Conservation (phyloP, 2,888 invertebrate species). For the Meganola albula region DNA sequence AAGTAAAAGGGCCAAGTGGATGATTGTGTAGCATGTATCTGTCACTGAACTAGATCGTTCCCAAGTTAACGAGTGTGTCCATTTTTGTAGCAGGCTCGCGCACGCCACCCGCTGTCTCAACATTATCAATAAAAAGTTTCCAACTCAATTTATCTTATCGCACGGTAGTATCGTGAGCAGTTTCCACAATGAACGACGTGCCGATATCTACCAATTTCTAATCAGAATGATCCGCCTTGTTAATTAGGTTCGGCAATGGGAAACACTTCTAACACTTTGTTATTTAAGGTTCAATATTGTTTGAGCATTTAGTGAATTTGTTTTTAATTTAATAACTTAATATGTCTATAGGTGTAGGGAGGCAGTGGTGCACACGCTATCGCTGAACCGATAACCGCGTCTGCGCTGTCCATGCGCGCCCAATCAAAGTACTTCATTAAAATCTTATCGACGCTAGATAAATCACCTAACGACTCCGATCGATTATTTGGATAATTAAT, state of each 20-base stretch:
- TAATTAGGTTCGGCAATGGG: slow-evolving; percentile 46
- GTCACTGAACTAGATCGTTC: slow-evolving; percentile 19
- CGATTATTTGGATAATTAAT: slow-evolving; percentile 77
- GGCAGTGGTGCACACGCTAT: slow-evolving; percentile 66
- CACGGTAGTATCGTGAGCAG: slow-evolving; percentile 69
- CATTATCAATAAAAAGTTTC: slow-evolving; percentile 68
- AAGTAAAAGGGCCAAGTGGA: no score
- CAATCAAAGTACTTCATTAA: slow-evolving; percentile 79
- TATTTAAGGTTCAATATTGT: slow-evolving; percentile 41
- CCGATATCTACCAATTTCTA: slow-evolving; percentile 75
- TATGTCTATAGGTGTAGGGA: slow-evolving; percentile 68
- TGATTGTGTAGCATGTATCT: slow-evolving; percentile 22
- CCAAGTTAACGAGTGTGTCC: slow-evolving; percentile 28
- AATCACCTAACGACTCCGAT: slow-evolving; percentile 75
- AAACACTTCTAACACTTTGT: slow-evolving; percentile 32
- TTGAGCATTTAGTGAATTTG: slow-evolving; percentile 37
- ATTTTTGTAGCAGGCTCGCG: slow-evolving; percentile 32
- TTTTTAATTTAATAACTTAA: slow-evolving; percentile 77
- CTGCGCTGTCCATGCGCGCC: slow-evolving; percentile 64
- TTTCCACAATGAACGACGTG: slow-evolving; percentile 76
- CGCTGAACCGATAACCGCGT: slow-evolving; percentile 60
- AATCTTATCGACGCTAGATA: slow-evolving; percentile 77
- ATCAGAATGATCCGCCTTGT: slow-evolving; percentile 74
- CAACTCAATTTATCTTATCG: slow-evolving; percentile 73
- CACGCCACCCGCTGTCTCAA: slow-evolving; percentile 49